Conservation (phyloP, 2,113 vertebrate genomes). For the Scomber colias region DNA sequence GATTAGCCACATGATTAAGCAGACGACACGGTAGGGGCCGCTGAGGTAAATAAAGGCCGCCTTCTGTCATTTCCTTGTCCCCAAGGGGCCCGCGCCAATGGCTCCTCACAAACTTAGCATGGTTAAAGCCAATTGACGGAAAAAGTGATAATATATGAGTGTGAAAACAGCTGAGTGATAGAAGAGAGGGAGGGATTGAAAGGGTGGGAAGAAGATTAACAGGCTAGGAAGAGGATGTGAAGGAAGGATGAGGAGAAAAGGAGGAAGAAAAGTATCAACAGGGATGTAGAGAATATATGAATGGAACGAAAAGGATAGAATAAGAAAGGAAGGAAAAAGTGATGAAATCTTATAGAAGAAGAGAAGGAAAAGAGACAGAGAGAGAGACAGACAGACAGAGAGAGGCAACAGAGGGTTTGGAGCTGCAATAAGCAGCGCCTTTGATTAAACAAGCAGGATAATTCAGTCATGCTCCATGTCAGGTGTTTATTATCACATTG, state of each 20-base stretch:
- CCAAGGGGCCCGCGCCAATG: conserved; percentile 69
- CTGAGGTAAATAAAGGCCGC: conserved; percentile 94
- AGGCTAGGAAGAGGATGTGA: conserved; percentile 44
- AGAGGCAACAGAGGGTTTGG: conserved; percentile 34
- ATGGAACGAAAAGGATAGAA: not conserved
- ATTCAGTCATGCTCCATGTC: conserved; percentile 85
- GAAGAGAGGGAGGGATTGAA: conserved; percentile 30
- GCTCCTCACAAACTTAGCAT: conserved; percentile 78
- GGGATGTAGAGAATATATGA: not conserved
- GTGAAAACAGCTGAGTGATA: conserved; percentile 84
- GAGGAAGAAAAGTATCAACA: not conserved
- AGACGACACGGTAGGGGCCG: conserved; percentile 93
- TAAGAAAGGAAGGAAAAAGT: conserved; percentile 13
- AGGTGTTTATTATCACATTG: conserved; percentile 89
- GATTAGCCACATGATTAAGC: conserved; percentile 98
- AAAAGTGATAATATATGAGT: conserved; percentile 85
- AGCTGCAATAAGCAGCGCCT: conserved; percentile 49
- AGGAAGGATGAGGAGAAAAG: conserved; percentile 24
- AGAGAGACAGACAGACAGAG: conserved; percentile 3
- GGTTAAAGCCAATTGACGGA: conserved; percentile 82
- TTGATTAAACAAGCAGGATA: conserved; percentile 84
- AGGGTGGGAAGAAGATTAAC: conserved; percentile 45
- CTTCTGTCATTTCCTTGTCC: conserved; percentile 94
- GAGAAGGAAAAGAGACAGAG: conserved; percentile 6
- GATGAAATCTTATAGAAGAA: conserved; percentile 41